Conservation (phyloP, 23 tunicate species). For the Clavelina lepadiformis region DNA sequence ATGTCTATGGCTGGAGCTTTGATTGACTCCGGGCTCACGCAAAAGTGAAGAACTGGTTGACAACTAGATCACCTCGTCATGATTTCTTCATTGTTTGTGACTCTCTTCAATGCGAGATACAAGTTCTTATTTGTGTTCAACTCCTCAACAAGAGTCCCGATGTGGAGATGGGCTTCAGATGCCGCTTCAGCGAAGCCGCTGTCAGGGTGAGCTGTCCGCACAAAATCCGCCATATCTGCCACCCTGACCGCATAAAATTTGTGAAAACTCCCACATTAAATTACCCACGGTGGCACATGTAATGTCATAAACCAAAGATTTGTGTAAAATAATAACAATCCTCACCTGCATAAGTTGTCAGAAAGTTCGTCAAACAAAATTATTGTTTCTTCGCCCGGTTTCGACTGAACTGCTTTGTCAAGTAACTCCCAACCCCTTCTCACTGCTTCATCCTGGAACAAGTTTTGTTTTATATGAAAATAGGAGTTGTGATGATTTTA, state of each 20-base stretch:
- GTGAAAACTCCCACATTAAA: background rate
- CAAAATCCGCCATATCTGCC: constrained; percentile 89
- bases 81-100: constrained; percentile 32
- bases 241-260: constrained; percentile 38
- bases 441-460: constrained; percentile 60
- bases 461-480: background rate
- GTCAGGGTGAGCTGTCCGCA: constrained; percentile 87
- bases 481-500: no score
- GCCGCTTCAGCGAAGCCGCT: constrained; percentile 72
- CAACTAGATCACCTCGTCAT: constrained; percentile 28
- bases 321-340: background rate
- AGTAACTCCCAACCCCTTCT: constrained; percentile 50
- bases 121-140: constrained; percentile 69
- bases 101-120: constrained; percentile 39
- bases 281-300: background rate
- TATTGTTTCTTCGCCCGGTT: constrained; percentile 80
- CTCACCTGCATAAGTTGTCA: constrained; percentile 74
- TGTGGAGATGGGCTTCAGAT: constrained; percentile 70
- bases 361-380: constrained; percentile 79
- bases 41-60: no score
- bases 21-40: no score
- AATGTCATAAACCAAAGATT: background rate
- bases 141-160: constrained; percentile 93
- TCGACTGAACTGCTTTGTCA: constrained; percentile 38
- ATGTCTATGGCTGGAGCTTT: no score